Percentiles rank a stretch among this genome's conserved stretches.
Evolutionary conservation across 2,888 invertebrate genomes (phyloP).

Genomic region (Caenorhabditis macrosperma): DNA sequence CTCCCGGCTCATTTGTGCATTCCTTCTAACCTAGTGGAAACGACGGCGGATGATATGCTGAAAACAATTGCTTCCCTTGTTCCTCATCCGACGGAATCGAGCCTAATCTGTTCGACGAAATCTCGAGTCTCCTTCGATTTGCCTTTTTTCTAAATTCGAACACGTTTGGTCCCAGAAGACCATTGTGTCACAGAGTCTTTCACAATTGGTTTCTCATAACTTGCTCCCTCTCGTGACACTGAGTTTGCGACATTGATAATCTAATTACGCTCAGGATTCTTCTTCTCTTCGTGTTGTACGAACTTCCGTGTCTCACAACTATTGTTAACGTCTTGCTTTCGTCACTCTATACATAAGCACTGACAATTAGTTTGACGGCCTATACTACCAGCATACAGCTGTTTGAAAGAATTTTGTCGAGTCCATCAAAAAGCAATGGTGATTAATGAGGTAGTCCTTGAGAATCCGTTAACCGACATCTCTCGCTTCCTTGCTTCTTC

Average conservation of each 20-base stretch:
- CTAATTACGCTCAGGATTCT: conserved; percentile 30
- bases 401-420: conserved; percentile 28
- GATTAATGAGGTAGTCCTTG: conserved; percentile 46
- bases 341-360: neutral
- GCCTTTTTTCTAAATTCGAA: conserved; percentile 46
- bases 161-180: conserved; percentile 51
- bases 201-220: conserved; percentile 57
- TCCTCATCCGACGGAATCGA: conserved; percentile 8
- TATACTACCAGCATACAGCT: conserved; percentile 22
- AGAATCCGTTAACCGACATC: conserved; percentile 43
- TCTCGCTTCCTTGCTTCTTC: neutral
- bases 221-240: neutral
- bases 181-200: conserved; percentile 45
- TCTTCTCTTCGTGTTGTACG: neutral
- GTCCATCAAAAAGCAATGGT: conserved; percentile 51
- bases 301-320: neutral
- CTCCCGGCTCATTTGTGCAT: conserved; percentile 22
- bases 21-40: conserved; percentile 15
- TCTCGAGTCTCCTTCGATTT: conserved; percentile 37
- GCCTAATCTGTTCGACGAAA: conserved; percentile 44
- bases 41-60: conserved; percentile 16
- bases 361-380: conserved; percentile 10
- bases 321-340: neutral
- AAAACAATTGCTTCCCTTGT: conserved; percentile 28
- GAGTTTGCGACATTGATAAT: conserved; percentile 23